Evolutionary conservation across 2,888 invertebrate genomes (phyloP).

Genomic region (Drosophila ochracea): DNA sequence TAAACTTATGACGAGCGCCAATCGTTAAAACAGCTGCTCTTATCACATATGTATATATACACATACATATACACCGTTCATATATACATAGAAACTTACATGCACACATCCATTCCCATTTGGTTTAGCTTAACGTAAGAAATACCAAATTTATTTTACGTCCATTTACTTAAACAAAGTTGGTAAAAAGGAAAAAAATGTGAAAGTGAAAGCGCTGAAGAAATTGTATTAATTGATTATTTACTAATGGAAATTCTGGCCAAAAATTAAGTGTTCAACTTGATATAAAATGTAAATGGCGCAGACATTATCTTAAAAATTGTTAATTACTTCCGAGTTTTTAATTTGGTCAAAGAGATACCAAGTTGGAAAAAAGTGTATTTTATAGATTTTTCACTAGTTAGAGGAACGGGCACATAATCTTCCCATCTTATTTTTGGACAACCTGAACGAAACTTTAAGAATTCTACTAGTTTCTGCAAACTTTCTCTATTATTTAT

Average conservation of each 20-base stretch:
- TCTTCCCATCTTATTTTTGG: background rate
- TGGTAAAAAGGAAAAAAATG: background rate
- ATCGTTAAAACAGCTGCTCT: slow-evolving; percentile 61
- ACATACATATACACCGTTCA: background rate
- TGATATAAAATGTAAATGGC: background rate
- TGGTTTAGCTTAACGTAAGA: slow-evolving; percentile 14
- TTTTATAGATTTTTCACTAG: background rate
- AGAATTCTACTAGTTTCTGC: background rate
- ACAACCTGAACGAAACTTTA: background rate
- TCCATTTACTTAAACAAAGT: background rate
- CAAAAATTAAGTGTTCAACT: background rate
- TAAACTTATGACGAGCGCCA: slow-evolving; percentile 71
- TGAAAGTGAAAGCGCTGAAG: background rate
- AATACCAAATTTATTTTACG: slow-evolving; percentile 12
- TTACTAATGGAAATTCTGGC: background rate
- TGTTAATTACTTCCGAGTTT: background rate
- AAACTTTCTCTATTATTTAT: background rate
- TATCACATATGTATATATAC: slow-evolving; percentile 39
- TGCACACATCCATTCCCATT: background rate
- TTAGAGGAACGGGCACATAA: background rate
- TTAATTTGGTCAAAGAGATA: background rate
- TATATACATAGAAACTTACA: background rate
- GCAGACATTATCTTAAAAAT: no score
- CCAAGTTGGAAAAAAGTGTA: background rate
- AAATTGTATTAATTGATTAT: background rate